Evolutionary conservation across 2,888 invertebrate genomes (phyloP), one percentile per base, ranked within the genome.

Genomic region (Omphaloscelis lunosa): DNA sequence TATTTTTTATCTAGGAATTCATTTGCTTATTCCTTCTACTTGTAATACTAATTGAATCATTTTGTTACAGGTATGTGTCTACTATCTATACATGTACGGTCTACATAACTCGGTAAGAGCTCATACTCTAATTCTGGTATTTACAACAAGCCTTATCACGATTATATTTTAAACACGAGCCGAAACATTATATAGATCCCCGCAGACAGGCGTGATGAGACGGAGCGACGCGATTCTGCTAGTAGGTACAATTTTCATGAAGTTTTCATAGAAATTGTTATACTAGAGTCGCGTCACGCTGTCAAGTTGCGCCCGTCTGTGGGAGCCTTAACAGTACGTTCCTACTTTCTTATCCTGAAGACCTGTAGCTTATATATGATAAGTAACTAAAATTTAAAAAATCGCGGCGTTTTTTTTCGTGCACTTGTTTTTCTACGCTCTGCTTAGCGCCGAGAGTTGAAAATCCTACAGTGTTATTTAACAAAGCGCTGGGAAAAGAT

Each of bases 41-140:
- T 23, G 4, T 34, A 41, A 17, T 45, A 27, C 17, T 51, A n/a
- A 62, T 58, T 17, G n/a, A 4, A 15, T 4, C 2, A 1, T n/a
- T 61, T 75, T 75, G 48, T 80, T 75, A 56, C 68, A 80, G 79
- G 79, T 80, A 80, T 48, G 76, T 68, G 15, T 29, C 45, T 51
- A 5, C 53, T 27, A 15, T 9, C 15, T 17, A 20, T 48, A 17
- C 29, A 8, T 17, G 6, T 27, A 29, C 9, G 9, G 20, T 53
- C 23, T 41, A 11, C 34, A 62, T 15, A 20, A 8, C 0, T 62
- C 5, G 62, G 68, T 68, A 79, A 79, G 56, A 59, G 2, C 8
- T 61, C 0, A 23, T 17, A 23, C 20, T 27, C 6, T 23, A 23
- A 39, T 39, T 48, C 15, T 2, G n/a, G 2, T 27, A 59, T 51